Base-by-base conservation (phyloP, 2,888 invertebrate genomes). In the Xestia ashworthii region DNA sequence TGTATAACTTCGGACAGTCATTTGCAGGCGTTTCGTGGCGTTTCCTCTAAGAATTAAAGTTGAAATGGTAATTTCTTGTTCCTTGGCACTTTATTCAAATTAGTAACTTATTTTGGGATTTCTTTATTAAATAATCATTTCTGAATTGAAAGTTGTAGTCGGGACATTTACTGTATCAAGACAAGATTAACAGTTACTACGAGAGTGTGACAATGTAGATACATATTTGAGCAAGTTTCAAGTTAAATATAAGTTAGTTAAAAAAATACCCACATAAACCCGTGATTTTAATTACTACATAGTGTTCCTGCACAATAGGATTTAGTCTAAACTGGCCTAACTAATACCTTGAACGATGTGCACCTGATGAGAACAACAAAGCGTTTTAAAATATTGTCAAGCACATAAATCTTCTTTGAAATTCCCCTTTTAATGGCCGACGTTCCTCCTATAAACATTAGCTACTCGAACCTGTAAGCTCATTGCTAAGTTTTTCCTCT, bases 1-100 rank as follows among this genome's bases (percentile, higher is more conserved):
- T 91, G 86, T 87, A 83, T 66, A 91, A 91, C 87, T 90, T 88
- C 76, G 81, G 80, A 86, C 83, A 87, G 88, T 87, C 87, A 91
- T 91, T 91, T 90, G 88, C 88, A 90, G 90, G 87, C 89, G 84
- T 89, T 92, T 89, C 85, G 87, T 87, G 87, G 90, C 87, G 82
- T 89, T 91, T 90, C 82, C 89, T 90, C 83, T 79, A 89, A 87
- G 89, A 92, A 89, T 90, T 91, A 88, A 90, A 90, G 89, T 89
- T 87, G 82, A 80, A 90, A 91, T 91, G 89, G 88, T 90, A 90
- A 91, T 90, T 91, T 89, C 86, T 89, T 87, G 81, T 87, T 86
- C 86, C 80, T 89, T 84, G 86, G 75, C 71, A 79, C 82, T 85
- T 88, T 80, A 88, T 84, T 87, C 77, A 87, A 85, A 88, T 88